These are phyloP conservation scores for Melieria picta DNA, from an alignment of 2,888 invertebrate genomes.

Conservation along the genomic window DNA sequence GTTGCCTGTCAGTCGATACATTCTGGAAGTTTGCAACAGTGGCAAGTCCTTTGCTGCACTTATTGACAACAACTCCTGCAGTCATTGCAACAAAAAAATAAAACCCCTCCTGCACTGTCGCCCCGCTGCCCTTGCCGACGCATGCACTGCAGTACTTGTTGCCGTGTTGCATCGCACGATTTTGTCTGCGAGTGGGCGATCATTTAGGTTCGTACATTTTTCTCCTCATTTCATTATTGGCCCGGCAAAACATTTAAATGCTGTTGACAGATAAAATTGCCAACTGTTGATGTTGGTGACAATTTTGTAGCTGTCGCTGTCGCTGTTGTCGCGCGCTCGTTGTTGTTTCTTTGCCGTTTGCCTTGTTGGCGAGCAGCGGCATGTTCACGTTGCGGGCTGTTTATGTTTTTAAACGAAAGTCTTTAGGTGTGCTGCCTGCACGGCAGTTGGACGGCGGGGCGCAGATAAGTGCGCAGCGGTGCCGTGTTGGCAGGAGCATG, in stretches of 20 bases:
- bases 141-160: constrained; percentile 1
- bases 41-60: too few species aligned
- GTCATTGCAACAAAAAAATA: too few species aligned
- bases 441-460: too few species aligned
- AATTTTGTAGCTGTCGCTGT: background rate
- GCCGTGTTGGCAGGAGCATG: constrained; percentile 27
- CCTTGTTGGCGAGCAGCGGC: too few species aligned
- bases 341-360: background rate
- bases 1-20: too few species aligned
- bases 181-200: constrained; percentile 45
- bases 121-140: too few species aligned
- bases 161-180: constrained; percentile 13
- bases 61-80: too few species aligned
- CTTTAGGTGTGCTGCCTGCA: background rate
- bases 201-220: constrained; percentile 40
- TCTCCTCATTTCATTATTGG: background rate
- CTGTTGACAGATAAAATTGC: constrained; percentile 50
- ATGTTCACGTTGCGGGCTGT: too few species aligned
- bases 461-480: too few species aligned
- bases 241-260: constrained; percentile 43
- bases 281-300: constrained; percentile 13
- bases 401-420: constrained; percentile 1
- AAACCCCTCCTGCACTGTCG: too few species aligned
- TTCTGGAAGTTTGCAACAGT: too few species aligned
- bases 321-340: background rate